Percentiles rank a stretch among this genome's conserved stretches.
These are phyloP conservation scores for Caenorhabditis sp. DNA, from an alignment of 2,888 invertebrate species.

Conservation along the genomic window DNA sequence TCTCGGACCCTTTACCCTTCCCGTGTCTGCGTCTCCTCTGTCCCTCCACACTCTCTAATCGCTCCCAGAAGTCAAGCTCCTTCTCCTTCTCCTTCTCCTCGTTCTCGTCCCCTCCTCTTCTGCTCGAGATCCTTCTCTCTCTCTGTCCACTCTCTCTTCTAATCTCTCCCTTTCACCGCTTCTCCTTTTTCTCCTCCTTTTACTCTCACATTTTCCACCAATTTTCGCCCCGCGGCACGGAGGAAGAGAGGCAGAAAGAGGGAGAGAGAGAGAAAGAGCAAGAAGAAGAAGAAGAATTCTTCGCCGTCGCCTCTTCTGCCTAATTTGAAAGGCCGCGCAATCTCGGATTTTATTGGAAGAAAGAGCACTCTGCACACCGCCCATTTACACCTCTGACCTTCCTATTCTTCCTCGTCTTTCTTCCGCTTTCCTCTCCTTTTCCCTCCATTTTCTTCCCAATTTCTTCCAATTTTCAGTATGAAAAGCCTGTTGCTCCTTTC, in stretches of 20 bases:
- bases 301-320: slow-evolving; percentile 8
- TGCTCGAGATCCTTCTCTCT: slow-evolving; percentile 1
- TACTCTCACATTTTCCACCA: slow-evolving; percentile 51
- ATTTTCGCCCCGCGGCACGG: slow-evolving; percentile 45
- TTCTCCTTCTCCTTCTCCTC: slow-evolving; percentile 19
- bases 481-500: slow-evolving; percentile 36
- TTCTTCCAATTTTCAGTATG: slow-evolving; percentile 42
- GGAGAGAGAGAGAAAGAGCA: not conserved
- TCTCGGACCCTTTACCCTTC: slow-evolving; percentile 15
- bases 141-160: slow-evolving; percentile 23
- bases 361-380: slow-evolving; percentile 9
- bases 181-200: too few relatives aligned
- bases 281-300: slow-evolving; percentile 9
- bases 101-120: slow-evolving; percentile 16
- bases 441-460: not conserved
- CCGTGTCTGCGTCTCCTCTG: slow-evolving; percentile 32
- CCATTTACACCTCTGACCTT: not conserved
- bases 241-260: not conserved
- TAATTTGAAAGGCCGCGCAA: not conserved
- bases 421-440: slow-evolving; percentile 15
- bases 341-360: not conserved
- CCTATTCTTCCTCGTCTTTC: too few relatives aligned
- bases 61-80: slow-evolving; percentile 49
- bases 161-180: not conserved
- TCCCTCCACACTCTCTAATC: slow-evolving; percentile 32